Conservation (phyloP, 1,140 invertebrate genomes). For the Drosophila gunungcola region DNA sequence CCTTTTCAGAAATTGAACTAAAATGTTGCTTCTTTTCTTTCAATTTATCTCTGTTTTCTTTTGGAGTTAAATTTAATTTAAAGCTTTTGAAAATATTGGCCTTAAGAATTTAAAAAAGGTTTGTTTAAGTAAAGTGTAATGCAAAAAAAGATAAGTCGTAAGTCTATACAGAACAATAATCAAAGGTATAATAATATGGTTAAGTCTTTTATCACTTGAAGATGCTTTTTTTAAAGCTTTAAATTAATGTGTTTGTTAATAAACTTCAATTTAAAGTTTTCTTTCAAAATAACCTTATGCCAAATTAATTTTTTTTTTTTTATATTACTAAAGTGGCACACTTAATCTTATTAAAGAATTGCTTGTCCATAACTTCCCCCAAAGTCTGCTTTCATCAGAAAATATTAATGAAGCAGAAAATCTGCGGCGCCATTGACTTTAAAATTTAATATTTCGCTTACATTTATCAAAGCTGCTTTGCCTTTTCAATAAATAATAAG, state of each 20-base stretch:
- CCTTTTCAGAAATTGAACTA: slow-evolving; percentile 9
- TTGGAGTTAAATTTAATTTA: slow-evolving; percentile 11
- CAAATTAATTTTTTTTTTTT: no score
- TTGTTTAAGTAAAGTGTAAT: no score
- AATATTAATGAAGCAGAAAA: neutral
- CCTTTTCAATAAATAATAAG: slow-evolving; percentile 4
- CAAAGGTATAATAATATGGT: no score
- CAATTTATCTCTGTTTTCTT: neutral
- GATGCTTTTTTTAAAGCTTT: no score
- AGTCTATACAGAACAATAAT: no score
- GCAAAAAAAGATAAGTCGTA: no score
- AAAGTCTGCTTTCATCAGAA: neutral
- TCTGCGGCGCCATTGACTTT: neutral
- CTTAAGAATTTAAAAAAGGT: no score
- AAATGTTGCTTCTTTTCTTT: neutral
- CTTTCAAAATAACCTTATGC: neutral
- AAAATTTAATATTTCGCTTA: slow-evolving; percentile 15
- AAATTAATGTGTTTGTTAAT: no score
- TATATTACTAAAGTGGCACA: neutral
- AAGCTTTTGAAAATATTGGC: neutral
- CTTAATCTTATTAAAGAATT: neutral
- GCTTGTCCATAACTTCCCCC: no score
- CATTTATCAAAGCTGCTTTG: slow-evolving; percentile 2
- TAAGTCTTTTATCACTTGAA: no score
- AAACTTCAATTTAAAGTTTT: no score